Evolutionary conservation across 1,140 invertebrate species (phyloP).

Genomic region (Drosophila novamexicana): DNA sequence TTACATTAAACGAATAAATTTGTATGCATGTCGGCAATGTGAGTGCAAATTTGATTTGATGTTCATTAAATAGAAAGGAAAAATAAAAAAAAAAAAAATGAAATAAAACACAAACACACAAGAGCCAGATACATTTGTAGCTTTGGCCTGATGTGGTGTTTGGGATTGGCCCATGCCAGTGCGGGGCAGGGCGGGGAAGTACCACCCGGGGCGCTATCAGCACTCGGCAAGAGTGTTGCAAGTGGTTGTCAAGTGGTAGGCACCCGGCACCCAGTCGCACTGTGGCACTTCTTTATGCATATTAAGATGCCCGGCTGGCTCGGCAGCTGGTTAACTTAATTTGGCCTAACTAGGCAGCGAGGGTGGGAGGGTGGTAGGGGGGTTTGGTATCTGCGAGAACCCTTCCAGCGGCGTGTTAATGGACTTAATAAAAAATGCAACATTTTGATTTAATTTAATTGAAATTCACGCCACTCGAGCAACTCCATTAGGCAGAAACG

Average conservation of each 20-base stretch:
- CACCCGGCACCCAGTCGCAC: not conserved
- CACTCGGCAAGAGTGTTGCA: slow-evolving; percentile 27
- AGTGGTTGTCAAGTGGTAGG: slow-evolving; percentile 46
- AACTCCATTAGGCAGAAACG: slow-evolving; percentile 83
- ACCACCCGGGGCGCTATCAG: slow-evolving; percentile 30
- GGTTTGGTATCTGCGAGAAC: slow-evolving; percentile 14
- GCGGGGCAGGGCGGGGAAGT: not conserved
- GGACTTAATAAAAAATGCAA: slow-evolving; percentile 82
- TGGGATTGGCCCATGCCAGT: too few species aligned
- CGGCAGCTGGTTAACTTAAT: slow-evolving; percentile 63
- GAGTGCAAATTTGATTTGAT: slow-evolving; percentile 43
- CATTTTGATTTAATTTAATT: slow-evolving; percentile 83
- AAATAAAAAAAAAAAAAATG: not conserved
- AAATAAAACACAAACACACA: slow-evolving; percentile 1
- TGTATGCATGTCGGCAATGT: slow-evolving; percentile 37
- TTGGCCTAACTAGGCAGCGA: slow-evolving; percentile 57
- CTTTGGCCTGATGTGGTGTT: not conserved
- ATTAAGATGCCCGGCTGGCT: slow-evolving; percentile 56
- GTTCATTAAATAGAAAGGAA: slow-evolving; percentile 32
- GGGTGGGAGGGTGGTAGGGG: not conserved
- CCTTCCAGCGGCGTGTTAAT: slow-evolving; percentile 63
- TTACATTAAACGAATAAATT: slow-evolving; percentile 15
- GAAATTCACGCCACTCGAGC: slow-evolving; percentile 82
- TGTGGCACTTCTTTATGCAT: slow-evolving; percentile 71
- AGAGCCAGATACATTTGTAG: slow-evolving; percentile 36